Percentiles rank a stretch among this genome's conserved stretches.
phyloP scores from a whole-genome alignment of 2,113 vertebrate genomes.

The Xiphophorus hellerii region DNA sequence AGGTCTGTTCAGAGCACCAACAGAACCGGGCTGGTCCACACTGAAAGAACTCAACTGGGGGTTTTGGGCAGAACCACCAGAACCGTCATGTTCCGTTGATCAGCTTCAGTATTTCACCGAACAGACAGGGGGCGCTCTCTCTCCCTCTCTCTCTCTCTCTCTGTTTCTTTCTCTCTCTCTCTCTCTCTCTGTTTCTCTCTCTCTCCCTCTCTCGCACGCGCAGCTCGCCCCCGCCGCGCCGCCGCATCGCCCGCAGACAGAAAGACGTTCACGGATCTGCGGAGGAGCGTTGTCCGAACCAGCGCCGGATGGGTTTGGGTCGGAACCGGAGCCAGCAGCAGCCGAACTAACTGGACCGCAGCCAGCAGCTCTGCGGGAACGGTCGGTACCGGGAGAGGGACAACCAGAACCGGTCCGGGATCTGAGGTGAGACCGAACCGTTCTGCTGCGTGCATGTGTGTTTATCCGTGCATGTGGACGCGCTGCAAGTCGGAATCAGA shows the following conservation, averaged over 20 bases:
- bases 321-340: neutral
- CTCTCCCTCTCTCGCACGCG: neutral
- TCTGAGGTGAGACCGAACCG: constrained; percentile 37
- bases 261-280: constrained; percentile 11
- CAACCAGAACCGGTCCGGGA: constrained; percentile 31
- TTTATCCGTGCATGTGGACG: neutral
- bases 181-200: too few species aligned
- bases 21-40: too few species aligned
- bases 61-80: neutral
- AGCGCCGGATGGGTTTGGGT: neutral
- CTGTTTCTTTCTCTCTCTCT: too few species aligned
- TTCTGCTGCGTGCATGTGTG: neutral
- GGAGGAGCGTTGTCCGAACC: neutral
- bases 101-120: too few species aligned
- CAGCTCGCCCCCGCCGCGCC: constrained; percentile 6
- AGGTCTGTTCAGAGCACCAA: too few species aligned
- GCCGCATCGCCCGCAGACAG: constrained; percentile 21
- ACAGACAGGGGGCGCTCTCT: neutral
- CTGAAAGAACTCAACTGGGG: too few species aligned
- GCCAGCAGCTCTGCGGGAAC: constrained; percentile 21
- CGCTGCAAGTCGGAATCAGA: constrained; percentile 5
- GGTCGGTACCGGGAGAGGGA: too few species aligned
- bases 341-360: neutral
- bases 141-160: neutral
- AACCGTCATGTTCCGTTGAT: neutral